Base-by-base conservation (phyloP, 2,797 vertebrate species). In the Halcyon badia region DNA sequence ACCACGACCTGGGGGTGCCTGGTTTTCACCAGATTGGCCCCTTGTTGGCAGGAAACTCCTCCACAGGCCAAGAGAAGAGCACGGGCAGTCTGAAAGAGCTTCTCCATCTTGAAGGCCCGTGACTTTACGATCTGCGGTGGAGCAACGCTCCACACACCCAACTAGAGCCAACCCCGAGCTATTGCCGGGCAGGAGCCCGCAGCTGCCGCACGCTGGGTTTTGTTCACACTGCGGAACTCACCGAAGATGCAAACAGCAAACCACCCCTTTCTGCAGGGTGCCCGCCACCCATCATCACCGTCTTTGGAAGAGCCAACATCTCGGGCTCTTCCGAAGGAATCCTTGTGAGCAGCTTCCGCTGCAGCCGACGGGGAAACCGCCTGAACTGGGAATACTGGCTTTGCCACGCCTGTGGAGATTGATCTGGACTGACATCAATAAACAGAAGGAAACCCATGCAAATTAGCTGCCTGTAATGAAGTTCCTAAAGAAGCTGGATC, bases 1-100 rank as follows among this genome's bases (percentile, higher is more conserved):
- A 61, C 37, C 48, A 3, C 1, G 0, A 28, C 2, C 41, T 13
- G 17, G 1, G 20, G 39, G 15, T 5, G 20, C 2, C 0, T 11
- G 1, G 4, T 6, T 52, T 39, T 42, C 12, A 48, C 11, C 35
- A 11, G 22, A 6, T 4, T 3, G 17, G 33, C 7, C 18, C 17
- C 9, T 31, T 31, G 4, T 10, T 19, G 31, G 7, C 3, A 2
- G 46, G 28, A 57, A 30, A 22, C 18, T 51, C 30, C 64, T 14
- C 2, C 21, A 6, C 0, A 9, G 31, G 39, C 39, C 33, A 25
- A 13, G 35, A 3, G 6, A 46, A 54, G 9, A 21, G 44, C 58
- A 13, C 25, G 1, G 6, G 25, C 7, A 18, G 15, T 3, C 46
- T 5, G 30, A 20, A 24, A 54, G 66, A 30, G 25, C 41, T 3